Evolutionary conservation across 2,797 vertebrate genomes (phyloP), one percentile per base, ranked within the genome.

Genomic region (Anguilla marmorata): DNA sequence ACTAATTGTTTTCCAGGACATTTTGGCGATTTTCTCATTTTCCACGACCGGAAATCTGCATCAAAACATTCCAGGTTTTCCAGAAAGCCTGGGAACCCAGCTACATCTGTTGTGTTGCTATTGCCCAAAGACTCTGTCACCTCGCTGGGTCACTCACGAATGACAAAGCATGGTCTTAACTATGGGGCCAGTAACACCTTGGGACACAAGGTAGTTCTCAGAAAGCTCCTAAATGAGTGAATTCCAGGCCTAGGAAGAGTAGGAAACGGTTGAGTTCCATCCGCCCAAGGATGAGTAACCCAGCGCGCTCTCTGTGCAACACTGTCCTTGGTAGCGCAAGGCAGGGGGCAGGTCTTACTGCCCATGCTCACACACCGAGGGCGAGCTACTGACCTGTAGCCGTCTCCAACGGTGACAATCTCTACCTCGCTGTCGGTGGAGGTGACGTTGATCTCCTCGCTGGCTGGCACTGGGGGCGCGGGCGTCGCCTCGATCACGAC

Each of bases 381-480:
- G 12, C 11, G 4, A 41, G 12, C 37, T 0, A 76, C 95, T 94
- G 91, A 99, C 99, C 98, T 97, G 95, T 97, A 99, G 89, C 96
- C 97, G 93, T 99, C 99, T 93, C 98, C 99, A 58, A 99, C 97
- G 19, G 98, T 99, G 90, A 99, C 98, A 5, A 99, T 99, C 94
- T 99, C 99, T 90, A 99, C 98, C 95, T 99, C 99, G 33, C 99
- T 99, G 91, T 99, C 99, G 21, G 98, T 99, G 92, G 98, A 99
- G 92, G 98, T 99, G 95, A 99, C 98, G 60, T 99, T 99, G 94
- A 99, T 99, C 96, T 99, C 99, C 96, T 99, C 99, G 4, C 98
- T 99, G 93, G 97, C 98, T 91, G 98, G 97, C 87, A 99, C 96
- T 87, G 97, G 95, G 76, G 98, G 97, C 86, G 97, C 97, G 63